phyloP scores from a whole-genome alignment of 2,113 vertebrate genomes.

The Telmatochromis brachygnathus region DNA sequence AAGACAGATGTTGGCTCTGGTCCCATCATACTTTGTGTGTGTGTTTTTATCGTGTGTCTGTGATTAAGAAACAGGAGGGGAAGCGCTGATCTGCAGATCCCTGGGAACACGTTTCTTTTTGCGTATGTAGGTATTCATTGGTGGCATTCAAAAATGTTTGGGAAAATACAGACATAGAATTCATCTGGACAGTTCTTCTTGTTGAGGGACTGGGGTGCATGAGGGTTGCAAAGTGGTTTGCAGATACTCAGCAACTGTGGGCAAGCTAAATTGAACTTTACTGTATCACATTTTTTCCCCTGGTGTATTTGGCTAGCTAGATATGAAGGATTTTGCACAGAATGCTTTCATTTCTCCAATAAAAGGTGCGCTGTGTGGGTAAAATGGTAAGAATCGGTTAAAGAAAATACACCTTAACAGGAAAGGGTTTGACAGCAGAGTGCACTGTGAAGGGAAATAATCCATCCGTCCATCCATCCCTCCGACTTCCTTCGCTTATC shows the following conservation, averaged over 20 bases:
- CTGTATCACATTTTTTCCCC: neutral
- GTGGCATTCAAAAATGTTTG: neutral
- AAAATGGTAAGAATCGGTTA: neutral
- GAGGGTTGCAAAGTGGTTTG: neutral
- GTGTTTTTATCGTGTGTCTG: constrained; percentile 30
- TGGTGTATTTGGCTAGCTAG: neutral
- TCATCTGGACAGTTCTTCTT: neutral
- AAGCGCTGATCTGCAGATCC: constrained; percentile 20
- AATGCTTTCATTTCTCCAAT: neutral
- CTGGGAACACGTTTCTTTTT: neutral
- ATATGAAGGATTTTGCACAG: neutral
- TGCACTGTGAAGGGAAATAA: neutral
- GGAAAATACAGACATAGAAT: neutral
- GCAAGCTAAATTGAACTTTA: neutral
- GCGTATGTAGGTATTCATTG: neutral
- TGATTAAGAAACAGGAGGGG: neutral
- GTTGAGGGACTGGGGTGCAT: neutral
- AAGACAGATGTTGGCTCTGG: constrained; percentile 70
- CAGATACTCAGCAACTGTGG: neutral
- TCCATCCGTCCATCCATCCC: neutral
- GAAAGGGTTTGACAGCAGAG: neutral
- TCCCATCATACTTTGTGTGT: constrained; percentile 45
- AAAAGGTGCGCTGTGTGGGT: neutral
- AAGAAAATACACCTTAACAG: neutral
- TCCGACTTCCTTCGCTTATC: neutral